Percentiles rank a stretch among this genome's conserved stretches.
Evolutionary conservation across 2,113 vertebrate species (phyloP).

Genomic region (Peucedramus taeniatus): DNA sequence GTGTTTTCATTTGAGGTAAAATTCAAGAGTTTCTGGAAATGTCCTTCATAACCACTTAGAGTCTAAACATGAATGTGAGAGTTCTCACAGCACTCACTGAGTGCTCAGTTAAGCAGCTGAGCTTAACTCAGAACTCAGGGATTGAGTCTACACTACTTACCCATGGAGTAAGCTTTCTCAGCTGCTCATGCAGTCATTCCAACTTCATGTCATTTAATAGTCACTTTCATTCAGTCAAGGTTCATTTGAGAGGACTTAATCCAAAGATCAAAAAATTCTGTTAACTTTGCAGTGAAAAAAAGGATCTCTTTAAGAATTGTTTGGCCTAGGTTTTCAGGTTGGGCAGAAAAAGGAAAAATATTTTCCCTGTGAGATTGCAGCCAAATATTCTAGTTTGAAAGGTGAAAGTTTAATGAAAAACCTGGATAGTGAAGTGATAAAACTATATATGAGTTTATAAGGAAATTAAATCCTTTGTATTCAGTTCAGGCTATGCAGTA

Average conservation of each 20-base stretch:
- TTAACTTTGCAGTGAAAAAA: neutral
- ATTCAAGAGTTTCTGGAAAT: neutral
- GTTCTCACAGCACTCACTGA: neutral
- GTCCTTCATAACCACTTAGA: neutral
- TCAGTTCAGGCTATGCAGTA: neutral
- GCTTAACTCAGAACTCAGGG: too few relatives aligned
- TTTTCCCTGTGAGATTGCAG: neutral
- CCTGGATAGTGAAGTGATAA: neutral
- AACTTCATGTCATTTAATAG: neutral
- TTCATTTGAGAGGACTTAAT: neutral
- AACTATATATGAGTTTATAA: neutral
- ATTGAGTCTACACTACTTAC: neutral
- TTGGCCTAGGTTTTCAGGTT: neutral
- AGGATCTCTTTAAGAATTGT: neutral
- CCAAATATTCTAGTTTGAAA: constrained; percentile 18
- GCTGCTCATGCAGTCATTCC: neutral
- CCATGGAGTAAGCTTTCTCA: neutral
- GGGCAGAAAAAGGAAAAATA: neutral
- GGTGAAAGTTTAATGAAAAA: constrained; percentile 44
- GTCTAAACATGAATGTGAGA: neutral
- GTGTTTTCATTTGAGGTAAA: neutral
- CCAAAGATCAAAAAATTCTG: neutral
- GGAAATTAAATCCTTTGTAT: constrained; percentile 33
- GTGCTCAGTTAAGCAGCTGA: neutral
- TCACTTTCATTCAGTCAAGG: neutral